Conservation (phyloP, 1,140 invertebrate species). For the fruit fly (Drosophila melanogaster) region Release_6_plus_ISO1_MT NT_033777.3:12096501-12097000, state of each 20-base stretch:
- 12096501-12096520: conserved; percentile 82
- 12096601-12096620: conserved; percentile 50
- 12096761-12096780: conserved; percentile 65
- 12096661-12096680: conserved; percentile 62
- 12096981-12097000: conserved; percentile 24
- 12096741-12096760: conserved; percentile 73
- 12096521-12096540: conserved; percentile 63
- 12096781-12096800: conserved; percentile 25
- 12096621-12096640: conserved; percentile 1
- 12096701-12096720: conserved; percentile 69
- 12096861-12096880: conserved; percentile 56
- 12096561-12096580: conserved; percentile 77
- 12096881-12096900: conserved; percentile 26
- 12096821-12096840: not conserved
- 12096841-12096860: conserved; percentile 15
- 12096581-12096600: conserved; percentile 67
- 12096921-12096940: conserved; percentile 60
- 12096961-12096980: conserved; percentile 48
- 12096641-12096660: conserved; percentile 15
- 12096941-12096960: conserved; percentile 47
- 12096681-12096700: conserved; percentile 79
- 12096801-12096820: not conserved
- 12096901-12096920: conserved; percentile 12
- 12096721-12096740: conserved; percentile 77
- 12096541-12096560: conserved; percentile 27